Base-by-base conservation (phyloP, 2,113 vertebrate genomes). In the Bettongia penicillata region DNA sequence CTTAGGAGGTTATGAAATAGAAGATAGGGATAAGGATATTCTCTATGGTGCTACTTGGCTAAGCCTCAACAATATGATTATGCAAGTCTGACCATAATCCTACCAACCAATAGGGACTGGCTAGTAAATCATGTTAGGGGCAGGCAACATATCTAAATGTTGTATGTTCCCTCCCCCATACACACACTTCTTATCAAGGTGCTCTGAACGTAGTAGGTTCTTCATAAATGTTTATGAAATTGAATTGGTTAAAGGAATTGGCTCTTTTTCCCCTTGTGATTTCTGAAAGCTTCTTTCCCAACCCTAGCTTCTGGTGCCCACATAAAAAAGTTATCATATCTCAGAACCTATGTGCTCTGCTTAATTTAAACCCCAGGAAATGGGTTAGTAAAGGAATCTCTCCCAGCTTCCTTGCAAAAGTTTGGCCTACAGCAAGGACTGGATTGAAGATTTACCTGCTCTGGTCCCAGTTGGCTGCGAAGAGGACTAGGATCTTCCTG, bases 401-500 rank as follows among this genome's bases (percentile, higher is more conserved):
- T 84, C n/a, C 19, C n/a, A 84, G 68, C n/a, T 68, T 8, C 14
- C 24, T n/a, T 53, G 2, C 0, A 53, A 52, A 51, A 90, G 57
- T 94, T 25, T 16, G 68, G 92, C 68, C 50, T 47, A 26, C 50
- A 57, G 91, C 16, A 77, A 37, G 68, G 26, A 43, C 28, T 37
- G 26, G 31, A 90, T 53, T 95, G 92, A 94, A 53, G 8, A 50
- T 97, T 98, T 99, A 99, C 99, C 99, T 99, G 99, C 99, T 99
- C 98, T 99, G 99, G 98, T 99, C 99, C 99, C 99, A 99, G 99
- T 99, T 99, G 97, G 99, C 99, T 50, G 99, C 99, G 48, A 99
- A 99, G 90, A 99, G 99, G 47, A 99, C 99, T 89, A 99, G 98
- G 91, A 99, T 99, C 97, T 99, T 99, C 98, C 99, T 99, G 97